These are phyloP conservation scores for Octodonta nipae DNA, from an alignment of 2,888 invertebrate species.

Conservation along the genomic window DNA sequence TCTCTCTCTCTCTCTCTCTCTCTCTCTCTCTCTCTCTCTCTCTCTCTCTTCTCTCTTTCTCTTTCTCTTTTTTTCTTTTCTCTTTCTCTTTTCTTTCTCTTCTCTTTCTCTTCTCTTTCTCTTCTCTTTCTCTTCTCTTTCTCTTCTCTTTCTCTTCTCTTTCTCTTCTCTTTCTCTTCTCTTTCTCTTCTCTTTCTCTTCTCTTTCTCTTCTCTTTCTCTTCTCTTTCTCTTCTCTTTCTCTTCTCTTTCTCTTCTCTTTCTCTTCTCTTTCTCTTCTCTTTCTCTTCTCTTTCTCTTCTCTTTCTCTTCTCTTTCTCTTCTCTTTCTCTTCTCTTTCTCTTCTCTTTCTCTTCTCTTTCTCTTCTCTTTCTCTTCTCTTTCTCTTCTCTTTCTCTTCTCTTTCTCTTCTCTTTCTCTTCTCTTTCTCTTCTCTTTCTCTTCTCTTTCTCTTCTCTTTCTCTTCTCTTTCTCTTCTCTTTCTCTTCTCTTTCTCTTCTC, in stretches of 20 bases:
- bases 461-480: no score
- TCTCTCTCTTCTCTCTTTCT: constrained; percentile 5
- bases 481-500: no score
- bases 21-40: constrained; percentile 6
- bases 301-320: no score
- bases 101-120: constrained; percentile 3
- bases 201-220: constrained; percentile 4
- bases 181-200: constrained; percentile 5
- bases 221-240: constrained; percentile 3
- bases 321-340: no score
- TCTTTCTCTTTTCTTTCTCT: constrained; percentile 3
- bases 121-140: constrained; percentile 3
- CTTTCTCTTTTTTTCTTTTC: constrained; percentile 4
- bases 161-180: constrained; percentile 6
- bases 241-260: constrained; percentile 2
- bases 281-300: no score
- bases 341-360: no score
- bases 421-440: no score
- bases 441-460: no score
- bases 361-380: no score
- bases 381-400: no score
- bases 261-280: constrained; percentile 4
- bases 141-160: constrained; percentile 4
- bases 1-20: constrained; percentile 6
- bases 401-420: no score